These are phyloP conservation scores for Mirza zaza DNA, from an alignment of 2,113 vertebrate species.

Conservation along the genomic window DNA sequence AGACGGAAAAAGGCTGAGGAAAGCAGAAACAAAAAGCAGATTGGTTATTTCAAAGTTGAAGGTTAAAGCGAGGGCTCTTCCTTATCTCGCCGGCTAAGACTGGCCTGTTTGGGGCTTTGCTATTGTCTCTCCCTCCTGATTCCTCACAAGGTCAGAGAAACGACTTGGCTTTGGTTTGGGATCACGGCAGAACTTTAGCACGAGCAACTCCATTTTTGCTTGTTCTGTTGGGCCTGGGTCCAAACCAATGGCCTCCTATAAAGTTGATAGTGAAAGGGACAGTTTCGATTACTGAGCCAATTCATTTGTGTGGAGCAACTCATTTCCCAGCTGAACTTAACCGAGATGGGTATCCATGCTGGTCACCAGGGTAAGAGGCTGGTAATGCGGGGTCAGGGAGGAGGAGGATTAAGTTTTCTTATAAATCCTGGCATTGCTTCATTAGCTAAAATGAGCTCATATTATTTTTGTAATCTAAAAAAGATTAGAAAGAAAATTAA, in stretches of 20 bases:
- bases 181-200: background rate
- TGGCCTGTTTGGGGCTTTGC: background rate
- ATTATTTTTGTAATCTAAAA: constrained; percentile 49
- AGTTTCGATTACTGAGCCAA: background rate
- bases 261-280: background rate
- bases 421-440: background rate
- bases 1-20: background rate
- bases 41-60: background rate
- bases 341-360: background rate
- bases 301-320: background rate
- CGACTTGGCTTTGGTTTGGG: background rate
- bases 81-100: background rate
- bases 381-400: background rate
- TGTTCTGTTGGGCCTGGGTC: background rate
- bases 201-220: background rate
- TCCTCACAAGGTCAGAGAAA: background rate
- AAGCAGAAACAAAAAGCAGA: background rate
- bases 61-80: background rate
- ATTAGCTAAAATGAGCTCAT: background rate
- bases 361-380: background rate
- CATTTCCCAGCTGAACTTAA: constrained; percentile 37
- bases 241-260: background rate
- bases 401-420: constrained; percentile 8
- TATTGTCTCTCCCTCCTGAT: background rate
- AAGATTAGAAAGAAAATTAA: constrained; percentile 40